phyloP scores from a whole-genome alignment of 23 tunicate genomes.

The Trididemnum nubilum region DNA sequence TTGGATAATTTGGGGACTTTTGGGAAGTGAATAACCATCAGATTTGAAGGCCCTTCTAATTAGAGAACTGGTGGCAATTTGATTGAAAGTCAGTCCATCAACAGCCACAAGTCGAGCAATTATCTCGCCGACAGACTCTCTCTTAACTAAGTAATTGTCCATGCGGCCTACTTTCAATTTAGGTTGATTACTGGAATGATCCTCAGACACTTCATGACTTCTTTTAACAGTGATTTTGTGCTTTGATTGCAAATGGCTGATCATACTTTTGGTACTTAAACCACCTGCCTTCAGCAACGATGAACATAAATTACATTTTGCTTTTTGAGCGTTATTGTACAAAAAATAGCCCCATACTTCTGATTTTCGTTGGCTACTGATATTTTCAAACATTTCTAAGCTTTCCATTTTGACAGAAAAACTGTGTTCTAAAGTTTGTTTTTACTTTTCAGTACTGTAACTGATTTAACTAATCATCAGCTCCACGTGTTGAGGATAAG shows the following conservation, averaged over 20 bases:
- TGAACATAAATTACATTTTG: too few relatives aligned
- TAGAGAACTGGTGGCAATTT: background rate
- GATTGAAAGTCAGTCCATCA: too few relatives aligned
- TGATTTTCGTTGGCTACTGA: too few relatives aligned
- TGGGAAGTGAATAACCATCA: constrained; percentile 12
- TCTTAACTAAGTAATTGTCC: too few relatives aligned
- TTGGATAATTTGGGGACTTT: background rate
- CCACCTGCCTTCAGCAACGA: background rate
- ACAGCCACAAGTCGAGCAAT: background rate
- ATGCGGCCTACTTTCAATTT: too few relatives aligned
- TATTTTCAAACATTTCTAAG: background rate
- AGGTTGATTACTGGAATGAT: too few relatives aligned
- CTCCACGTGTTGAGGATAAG: background rate
- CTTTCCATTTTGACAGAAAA: too few relatives aligned
- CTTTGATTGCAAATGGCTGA: constrained; percentile 5
- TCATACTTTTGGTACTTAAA: constrained; percentile 9
- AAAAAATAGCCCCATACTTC: too few relatives aligned
- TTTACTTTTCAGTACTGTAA: too few relatives aligned
- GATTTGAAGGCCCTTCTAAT: constrained; percentile 8
- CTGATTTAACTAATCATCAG: background rate
- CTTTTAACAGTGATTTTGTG: constrained; percentile 1
- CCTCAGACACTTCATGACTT: too few relatives aligned
- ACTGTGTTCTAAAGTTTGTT: too few relatives aligned
- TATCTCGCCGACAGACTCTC: background rate
- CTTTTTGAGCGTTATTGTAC: background rate